Evolutionary conservation across 1,140 invertebrate genomes (phyloP).

Genomic region (Brachionus asplanchnoidis): DNA sequence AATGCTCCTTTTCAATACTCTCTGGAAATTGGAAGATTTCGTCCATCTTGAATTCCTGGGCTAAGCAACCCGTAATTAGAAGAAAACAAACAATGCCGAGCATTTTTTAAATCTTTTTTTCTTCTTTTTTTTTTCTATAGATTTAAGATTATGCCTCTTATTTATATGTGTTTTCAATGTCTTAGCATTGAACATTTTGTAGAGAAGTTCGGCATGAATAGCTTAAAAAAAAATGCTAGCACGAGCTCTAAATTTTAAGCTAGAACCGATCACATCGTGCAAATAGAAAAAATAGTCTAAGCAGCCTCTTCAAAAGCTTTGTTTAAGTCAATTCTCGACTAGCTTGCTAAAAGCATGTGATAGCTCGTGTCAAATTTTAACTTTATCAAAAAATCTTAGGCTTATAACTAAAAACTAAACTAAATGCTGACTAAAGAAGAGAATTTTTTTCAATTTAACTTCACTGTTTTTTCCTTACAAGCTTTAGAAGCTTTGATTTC

Average conservation of each 20-base stretch:
- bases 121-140: background rate
- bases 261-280: background rate
- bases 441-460: too few relatives aligned
- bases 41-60: background rate
- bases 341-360: background rate
- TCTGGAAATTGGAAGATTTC: background rate
- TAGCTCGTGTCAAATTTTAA: background rate
- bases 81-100: background rate
- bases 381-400: background rate
- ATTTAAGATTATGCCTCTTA: background rate
- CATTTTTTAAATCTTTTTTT: background rate
- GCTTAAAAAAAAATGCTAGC: background rate
- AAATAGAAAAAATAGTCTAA: background rate
- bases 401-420: background rate
- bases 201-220: background rate
- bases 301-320: background rate
- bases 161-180: background rate
- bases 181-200: background rate
- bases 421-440: background rate
- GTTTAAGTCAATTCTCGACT: background rate
- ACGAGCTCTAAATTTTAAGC: background rate
- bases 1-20: background rate
- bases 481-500: too few relatives aligned
- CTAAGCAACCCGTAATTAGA: background rate
- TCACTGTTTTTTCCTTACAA: too few relatives aligned